These are phyloP conservation scores for Rotaria magnacalcarata DNA, from an alignment of 2,888 invertebrate genomes.

Conservation along the genomic window DNA sequence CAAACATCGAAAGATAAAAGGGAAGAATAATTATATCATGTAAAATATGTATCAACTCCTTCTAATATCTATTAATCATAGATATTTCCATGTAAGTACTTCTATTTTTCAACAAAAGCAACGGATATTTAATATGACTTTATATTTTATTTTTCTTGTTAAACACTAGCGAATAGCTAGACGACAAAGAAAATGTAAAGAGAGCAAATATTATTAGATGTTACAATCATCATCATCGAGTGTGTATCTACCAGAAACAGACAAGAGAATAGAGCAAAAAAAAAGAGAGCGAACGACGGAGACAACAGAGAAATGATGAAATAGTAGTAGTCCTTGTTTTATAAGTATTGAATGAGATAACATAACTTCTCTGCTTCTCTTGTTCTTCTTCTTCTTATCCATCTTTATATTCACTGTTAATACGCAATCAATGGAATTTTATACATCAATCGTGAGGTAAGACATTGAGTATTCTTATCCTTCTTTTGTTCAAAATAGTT, in stretches of 20 bases:
- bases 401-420: background rate
- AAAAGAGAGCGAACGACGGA: background rate
- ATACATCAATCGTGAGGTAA: background rate
- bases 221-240: background rate
- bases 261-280: background rate
- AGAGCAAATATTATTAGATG: background rate
- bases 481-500: too few relatives aligned
- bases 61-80: too few relatives aligned
- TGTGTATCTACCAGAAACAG: background rate
- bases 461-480: background rate
- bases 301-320: background rate
- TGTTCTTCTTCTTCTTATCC: background rate
- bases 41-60: too few relatives aligned
- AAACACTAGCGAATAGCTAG: background rate
- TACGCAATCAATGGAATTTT: background rate
- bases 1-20: too few relatives aligned
- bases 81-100: too few relatives aligned
- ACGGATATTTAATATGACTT: background rate
- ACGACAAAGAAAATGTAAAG: background rate
- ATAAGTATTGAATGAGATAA: background rate
- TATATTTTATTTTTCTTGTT: background rate
- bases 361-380: background rate
- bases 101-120: too few relatives aligned
- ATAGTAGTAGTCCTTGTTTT: slow-evolving; percentile 8
- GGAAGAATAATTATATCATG: too few relatives aligned